A percentile compares a stretch with the other conserved stretches of the same genome.
phyloP scores from a whole-genome alignment of 2,888 invertebrate species.

The Scaptomyza cyrtandrae region DNA sequence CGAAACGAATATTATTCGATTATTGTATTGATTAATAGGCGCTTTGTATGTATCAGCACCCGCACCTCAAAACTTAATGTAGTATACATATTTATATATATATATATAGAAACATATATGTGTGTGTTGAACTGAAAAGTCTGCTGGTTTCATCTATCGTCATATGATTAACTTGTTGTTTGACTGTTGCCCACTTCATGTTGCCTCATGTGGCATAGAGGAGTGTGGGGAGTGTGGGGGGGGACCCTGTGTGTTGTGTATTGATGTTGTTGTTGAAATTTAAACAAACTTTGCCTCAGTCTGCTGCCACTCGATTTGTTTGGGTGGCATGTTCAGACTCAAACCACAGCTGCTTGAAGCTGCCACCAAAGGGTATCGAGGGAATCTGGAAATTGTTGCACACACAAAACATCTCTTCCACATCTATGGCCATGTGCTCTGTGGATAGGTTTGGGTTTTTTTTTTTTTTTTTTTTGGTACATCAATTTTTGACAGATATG shows the following conservation, averaged over 20 bases:
- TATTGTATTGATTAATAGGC: conserved; percentile 65
- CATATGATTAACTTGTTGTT: conserved; percentile 68
- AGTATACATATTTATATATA: background rate
- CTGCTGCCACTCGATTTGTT: conserved; percentile 61
- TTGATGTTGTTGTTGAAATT: conserved; percentile 66
- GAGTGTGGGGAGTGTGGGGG: conserved; percentile 25
- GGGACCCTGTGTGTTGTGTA: conserved; percentile 23
- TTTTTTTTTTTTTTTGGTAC: conserved; percentile 7
- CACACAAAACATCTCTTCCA: background rate
- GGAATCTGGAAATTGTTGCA: conserved; percentile 29
- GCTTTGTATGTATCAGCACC: conserved; percentile 40
- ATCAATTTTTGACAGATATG: conserved; percentile 64
- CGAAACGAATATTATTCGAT: conserved; percentile 60
- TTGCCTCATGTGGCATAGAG: background rate
- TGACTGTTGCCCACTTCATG: conserved; percentile 37
- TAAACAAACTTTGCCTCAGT: conserved; percentile 63
- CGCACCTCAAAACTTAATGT: conserved; percentile 21
- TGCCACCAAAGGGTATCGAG: conserved; percentile 16
- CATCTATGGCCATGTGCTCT: conserved; percentile 47
- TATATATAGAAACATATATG: background rate
- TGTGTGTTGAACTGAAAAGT: conserved; percentile 2
- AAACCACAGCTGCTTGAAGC: conserved; percentile 57
- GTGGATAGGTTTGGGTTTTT: conserved; percentile 13
- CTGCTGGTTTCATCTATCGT: conserved; percentile 20
- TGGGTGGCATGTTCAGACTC: conserved; percentile 69